phyloP scores from a whole-genome alignment of 2,113 vertebrate genomes.

The Rhineura floridana region DNA sequence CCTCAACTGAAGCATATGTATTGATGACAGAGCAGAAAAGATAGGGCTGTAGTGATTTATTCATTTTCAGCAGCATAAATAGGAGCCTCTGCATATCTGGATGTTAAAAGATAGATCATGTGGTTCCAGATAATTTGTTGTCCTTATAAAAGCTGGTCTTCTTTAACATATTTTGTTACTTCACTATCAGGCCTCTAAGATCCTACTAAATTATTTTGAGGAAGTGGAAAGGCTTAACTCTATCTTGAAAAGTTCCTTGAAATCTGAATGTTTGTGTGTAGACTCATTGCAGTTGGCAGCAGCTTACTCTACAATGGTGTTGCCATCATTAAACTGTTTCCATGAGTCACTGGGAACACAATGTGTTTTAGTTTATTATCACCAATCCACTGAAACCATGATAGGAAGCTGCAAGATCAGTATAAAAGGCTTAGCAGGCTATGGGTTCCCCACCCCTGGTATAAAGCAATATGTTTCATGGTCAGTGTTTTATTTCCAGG shows the following conservation, averaged over 20 bases:
- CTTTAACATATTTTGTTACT: neutral
- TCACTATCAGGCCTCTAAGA: neutral
- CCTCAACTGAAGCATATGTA: neutral
- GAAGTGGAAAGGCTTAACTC: neutral
- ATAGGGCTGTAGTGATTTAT: neutral
- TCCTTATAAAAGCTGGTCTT: neutral
- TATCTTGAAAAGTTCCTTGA: neutral
- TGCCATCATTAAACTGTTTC: neutral
- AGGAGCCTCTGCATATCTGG: neutral
- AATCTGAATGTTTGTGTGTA: neutral
- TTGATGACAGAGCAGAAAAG: neutral
- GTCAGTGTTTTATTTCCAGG: constrained; percentile 1
- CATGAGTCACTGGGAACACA: neutral
- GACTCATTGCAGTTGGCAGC: neutral
- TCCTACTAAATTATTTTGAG: neutral
- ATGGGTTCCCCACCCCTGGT: neutral
- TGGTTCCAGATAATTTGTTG: neutral
- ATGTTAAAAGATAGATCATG: neutral
- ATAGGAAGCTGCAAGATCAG: neutral
- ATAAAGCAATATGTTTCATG: neutral
- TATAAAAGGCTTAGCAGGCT: neutral
- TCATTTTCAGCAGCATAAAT: neutral
- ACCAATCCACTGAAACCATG: neutral
- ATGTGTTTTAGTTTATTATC: neutral
- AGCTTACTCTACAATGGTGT: neutral